Percentiles rank a stretch among this genome's conserved stretches.
phyloP scores from a whole-genome alignment of 2,888 invertebrate species.

The Phyllotreta striolata region DNA sequence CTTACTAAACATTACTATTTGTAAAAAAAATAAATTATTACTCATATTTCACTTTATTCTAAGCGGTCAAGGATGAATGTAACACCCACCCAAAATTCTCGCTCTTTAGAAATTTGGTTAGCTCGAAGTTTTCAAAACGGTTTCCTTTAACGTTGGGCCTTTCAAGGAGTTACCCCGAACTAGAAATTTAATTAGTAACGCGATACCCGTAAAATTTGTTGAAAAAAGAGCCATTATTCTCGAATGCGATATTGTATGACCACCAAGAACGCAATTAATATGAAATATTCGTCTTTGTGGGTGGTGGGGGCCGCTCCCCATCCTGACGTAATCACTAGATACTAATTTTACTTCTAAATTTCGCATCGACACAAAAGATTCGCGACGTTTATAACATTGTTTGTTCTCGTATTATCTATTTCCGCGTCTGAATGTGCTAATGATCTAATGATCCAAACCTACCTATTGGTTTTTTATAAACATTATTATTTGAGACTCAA shows the following conservation, averaged over 20 bases:
- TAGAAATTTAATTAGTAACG: conserved; percentile 2
- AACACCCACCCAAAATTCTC: too few species aligned
- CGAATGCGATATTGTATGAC: conserved; percentile 5
- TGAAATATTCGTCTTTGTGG: conserved; percentile 45
- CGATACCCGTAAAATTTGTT: conserved; percentile 12
- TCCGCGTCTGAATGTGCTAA: conserved; percentile 4
- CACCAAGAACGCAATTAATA: conserved; percentile 33
- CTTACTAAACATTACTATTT: too few species aligned
- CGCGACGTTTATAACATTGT: neutral
- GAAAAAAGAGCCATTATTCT: conserved; percentile 2
- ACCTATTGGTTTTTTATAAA: too few species aligned
- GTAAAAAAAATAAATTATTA: too few species aligned
- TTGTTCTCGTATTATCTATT: conserved; percentile 7
- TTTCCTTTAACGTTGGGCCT: too few species aligned
- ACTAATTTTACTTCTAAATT: conserved; percentile 12
- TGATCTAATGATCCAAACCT: conserved; percentile 1
- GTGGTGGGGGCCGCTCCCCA: conserved; percentile 45
- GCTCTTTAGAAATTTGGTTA: too few species aligned
- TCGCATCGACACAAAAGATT: neutral
- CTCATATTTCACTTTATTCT: too few species aligned
- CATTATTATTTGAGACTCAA: too few species aligned
- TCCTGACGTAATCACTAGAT: conserved; percentile 7
- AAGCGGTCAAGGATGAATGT: too few species aligned
- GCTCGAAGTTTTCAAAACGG: too few species aligned
- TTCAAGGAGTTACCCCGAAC: too few species aligned